Evolutionary conservation across 2,888 invertebrate genomes (phyloP), one percentile per base, ranked within the genome.

Genomic region (Brenthis hecate): DNA sequence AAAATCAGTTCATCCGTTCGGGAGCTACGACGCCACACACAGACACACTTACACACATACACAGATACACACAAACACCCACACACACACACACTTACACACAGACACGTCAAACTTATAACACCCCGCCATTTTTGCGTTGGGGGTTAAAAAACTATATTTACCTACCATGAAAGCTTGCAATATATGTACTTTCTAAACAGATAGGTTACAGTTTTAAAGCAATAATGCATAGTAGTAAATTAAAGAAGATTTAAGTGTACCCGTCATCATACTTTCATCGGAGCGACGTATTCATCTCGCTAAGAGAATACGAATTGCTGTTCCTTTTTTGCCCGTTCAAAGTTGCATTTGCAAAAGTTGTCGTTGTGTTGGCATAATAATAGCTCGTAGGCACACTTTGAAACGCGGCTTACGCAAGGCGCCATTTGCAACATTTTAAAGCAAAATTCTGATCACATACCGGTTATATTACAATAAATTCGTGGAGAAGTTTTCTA

Each of bases 321-420:
- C 72, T 65, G 69, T 69, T 69, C 67, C 70, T 68, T 70, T 65
- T 71, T 70, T 56, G 57, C 64, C 60, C 67, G 66, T 72, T 72
- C 58, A 73, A 69, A 71, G 65, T 66, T 74, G 65, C 69, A 72
- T 73, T 69, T 66, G 65, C 66, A 28, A 69, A 62, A 71, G 66
- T 69, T 68, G 56, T 65, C 61, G 69, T 68, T 68, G 36, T 68
- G 50, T 56, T 63, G 54, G n/a, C 54, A 65, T 65, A 47, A 65
- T 72, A 65, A 67, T 62, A 56, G 61, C 61, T 65, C 68, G 68
- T 61, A 61, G 58, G 62, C 50, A 63, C 57, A 65, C 65, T 69
- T 69, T 65, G 55, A 65, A 65, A 56, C 56, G 64, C 64, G 63
- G 66, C 56, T 73, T 70, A 70, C 65, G 66, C 70, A 64, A 72